These are phyloP conservation scores for Enteromius fasciolatus DNA, from an alignment of 2,797 vertebrate species.

Conservation along the genomic window DNA sequence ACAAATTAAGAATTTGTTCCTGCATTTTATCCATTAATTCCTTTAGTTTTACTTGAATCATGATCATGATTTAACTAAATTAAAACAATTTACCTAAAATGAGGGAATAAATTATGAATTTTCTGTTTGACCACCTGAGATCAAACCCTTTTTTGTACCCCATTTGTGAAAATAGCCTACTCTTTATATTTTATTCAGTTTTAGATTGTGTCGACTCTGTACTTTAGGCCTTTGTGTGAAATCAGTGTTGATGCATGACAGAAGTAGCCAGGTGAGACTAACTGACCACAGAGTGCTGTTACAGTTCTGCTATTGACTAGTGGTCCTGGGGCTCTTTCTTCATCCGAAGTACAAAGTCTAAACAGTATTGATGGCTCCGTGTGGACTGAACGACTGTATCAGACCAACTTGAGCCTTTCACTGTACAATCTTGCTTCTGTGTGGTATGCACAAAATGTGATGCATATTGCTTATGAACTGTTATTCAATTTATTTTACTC, in stretches of 20 bases:
- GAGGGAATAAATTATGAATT: background rate
- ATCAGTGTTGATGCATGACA: conserved; percentile 40
- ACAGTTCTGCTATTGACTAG: conserved; percentile 12
- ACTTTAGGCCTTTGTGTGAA: background rate
- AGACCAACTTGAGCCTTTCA: background rate
- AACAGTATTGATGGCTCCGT: conserved; percentile 17
- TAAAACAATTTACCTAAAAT: background rate
- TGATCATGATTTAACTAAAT: background rate
- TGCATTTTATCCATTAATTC: background rate
- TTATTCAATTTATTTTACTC: background rate
- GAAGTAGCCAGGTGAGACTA: conserved; percentile 18
- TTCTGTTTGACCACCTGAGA: conserved; percentile 12
- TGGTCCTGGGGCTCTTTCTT: conserved; percentile 18
- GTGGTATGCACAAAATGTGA: background rate
- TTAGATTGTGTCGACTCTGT: background rate
- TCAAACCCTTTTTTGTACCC: background rate
- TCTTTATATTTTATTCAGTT: background rate
- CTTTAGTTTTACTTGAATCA: background rate
- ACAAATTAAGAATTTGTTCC: background rate
- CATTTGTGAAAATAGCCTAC: background rate
- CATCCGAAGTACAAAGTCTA: background rate
- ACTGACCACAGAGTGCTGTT: conserved; percentile 24
- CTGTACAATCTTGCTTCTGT: background rate
- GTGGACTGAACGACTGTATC: background rate
- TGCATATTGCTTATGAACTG: background rate